These are phyloP conservation scores for Diacarnus erythraeanus DNA, from an alignment of 37 sponge, comb jelly and placozoan genomes.

Conservation along the genomic window DNA sequence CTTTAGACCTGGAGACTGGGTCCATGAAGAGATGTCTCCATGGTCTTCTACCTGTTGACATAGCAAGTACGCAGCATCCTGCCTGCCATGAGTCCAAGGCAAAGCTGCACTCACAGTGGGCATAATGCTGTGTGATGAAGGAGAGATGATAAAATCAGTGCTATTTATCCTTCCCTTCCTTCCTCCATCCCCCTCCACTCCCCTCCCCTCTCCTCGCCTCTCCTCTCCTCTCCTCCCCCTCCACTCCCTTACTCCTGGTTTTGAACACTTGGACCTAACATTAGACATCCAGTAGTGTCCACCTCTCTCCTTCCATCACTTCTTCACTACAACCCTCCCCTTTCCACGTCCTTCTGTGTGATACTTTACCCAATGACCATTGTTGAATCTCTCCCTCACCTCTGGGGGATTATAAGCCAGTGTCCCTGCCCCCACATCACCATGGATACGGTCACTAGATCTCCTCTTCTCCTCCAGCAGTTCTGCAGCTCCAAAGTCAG, in stretches of 20 bases:
- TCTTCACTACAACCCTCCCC: no score
- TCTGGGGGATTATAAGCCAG: constrained; percentile 60
- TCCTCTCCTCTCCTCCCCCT: no score
- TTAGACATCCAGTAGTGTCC: no score
- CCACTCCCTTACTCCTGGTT: no score
- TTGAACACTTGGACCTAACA: no score
- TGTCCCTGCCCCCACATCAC: constrained; percentile 27
- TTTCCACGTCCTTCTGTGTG: no score
- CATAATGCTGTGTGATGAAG: constrained; percentile 30
- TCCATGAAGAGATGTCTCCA: constrained; percentile 66
- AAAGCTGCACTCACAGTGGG: constrained; percentile 30
- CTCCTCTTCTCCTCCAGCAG: constrained; percentile 23
- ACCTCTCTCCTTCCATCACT: neutral
- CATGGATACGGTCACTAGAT: neutral
- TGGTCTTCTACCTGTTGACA: constrained; percentile 61
- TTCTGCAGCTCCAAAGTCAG: constrained; percentile 57
- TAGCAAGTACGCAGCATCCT: constrained; percentile 59
- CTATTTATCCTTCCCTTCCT: no score
- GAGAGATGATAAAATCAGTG: neutral
- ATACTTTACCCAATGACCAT: no score
- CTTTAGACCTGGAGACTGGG: neutral
- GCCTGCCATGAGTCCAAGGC: constrained; percentile 67
- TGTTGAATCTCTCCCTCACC: constrained; percentile 16
- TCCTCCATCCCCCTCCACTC: no score
- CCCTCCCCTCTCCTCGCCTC: no score